These are phyloP conservation scores for Orbicella faveolata DNA, from an alignment of 64 coral and sea anemone genomes.

Conservation along the genomic window DNA sequence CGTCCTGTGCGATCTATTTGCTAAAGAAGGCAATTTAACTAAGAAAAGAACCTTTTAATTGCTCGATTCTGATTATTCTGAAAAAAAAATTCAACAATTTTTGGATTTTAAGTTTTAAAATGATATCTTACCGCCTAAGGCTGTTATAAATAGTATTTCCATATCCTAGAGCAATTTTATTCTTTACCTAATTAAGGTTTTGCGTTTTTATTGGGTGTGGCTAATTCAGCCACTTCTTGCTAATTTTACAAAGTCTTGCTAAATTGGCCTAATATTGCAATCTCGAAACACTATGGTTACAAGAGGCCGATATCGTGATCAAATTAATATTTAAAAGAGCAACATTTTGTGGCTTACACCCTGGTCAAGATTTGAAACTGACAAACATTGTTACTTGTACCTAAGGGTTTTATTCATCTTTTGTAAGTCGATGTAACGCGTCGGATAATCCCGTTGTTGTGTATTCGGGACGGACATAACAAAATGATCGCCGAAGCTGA, in stretches of 20 bases:
- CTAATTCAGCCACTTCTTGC: constrained; percentile 24
- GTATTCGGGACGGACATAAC: neutral
- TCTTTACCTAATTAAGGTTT: neutral
- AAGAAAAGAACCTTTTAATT: neutral
- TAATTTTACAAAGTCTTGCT: constrained; percentile 20
- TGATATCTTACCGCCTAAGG: constrained; percentile 7
- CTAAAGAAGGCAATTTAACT: too few relatives aligned
- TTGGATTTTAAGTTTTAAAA: neutral
- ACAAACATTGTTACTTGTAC: neutral
- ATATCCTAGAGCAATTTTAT: constrained; percentile 5
- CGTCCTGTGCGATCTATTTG: neutral
- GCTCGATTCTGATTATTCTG: neutral
- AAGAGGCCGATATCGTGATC: neutral
- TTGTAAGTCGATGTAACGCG: neutral
- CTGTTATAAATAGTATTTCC: neutral
- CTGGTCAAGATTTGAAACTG: neutral
- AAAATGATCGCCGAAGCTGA: constrained; percentile 11
- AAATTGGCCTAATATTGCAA: constrained; percentile 21
- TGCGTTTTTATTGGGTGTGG: neutral
- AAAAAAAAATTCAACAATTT: neutral
- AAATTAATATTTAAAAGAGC: constrained; percentile 28
- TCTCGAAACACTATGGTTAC: constrained; percentile 23
- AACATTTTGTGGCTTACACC: neutral
- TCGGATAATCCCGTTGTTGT: constrained; percentile 10
- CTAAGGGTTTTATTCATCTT: neutral